A percentile compares a stretch with the other conserved stretches of the same genome.
Conservation (phyloP, 2,797 vertebrate species). For the Telmatherina bonti region DNA sequence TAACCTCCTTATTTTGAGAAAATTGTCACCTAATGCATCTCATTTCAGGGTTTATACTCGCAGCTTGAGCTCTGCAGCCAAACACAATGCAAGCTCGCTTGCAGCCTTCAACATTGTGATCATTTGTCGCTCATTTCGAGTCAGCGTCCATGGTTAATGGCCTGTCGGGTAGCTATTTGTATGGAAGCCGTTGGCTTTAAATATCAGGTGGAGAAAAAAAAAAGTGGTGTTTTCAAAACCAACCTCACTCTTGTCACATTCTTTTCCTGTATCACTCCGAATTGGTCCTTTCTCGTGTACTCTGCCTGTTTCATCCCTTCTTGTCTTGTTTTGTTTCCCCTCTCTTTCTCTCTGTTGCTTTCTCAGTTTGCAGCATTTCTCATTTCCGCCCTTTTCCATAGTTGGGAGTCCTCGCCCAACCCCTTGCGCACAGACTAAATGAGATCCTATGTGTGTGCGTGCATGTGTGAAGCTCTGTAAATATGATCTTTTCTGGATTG, state of each 20-base stretch:
- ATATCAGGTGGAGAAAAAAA: slow-evolving; percentile 10
- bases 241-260: slow-evolving; percentile 7
- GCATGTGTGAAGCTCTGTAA: slow-evolving; percentile 27
- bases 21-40: slow-evolving; percentile 18
- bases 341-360: not conserved
- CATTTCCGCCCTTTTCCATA: slow-evolving; percentile 69
- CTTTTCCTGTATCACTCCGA: slow-evolving; percentile 14
- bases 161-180: slow-evolving; percentile 45
- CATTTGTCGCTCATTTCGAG: slow-evolving; percentile 57
- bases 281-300: slow-evolving; percentile 22
- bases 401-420: slow-evolving; percentile 51
- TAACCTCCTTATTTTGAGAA: slow-evolving; percentile 21
- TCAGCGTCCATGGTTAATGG: slow-evolving; percentile 64
- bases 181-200: slow-evolving; percentile 54
- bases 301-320: slow-evolving; percentile 4
- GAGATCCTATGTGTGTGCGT: slow-evolving; percentile 43
- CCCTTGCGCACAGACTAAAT: slow-evolving; percentile 56
- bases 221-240: slow-evolving; percentile 18
- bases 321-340: slow-evolving; percentile 7
- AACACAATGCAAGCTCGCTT: slow-evolving; percentile 27
- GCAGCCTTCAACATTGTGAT: slow-evolving; percentile 45
- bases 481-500: slow-evolving; percentile 58
- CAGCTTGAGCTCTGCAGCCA: slow-evolving; percentile 10
- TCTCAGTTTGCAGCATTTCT: slow-evolving; percentile 54
- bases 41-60: slow-evolving; percentile 16